Percentiles rank a stretch among this genome's conserved stretches.
Conservation (phyloP, 2,888 invertebrate genomes). For the Callyntrura sp. region DNA sequence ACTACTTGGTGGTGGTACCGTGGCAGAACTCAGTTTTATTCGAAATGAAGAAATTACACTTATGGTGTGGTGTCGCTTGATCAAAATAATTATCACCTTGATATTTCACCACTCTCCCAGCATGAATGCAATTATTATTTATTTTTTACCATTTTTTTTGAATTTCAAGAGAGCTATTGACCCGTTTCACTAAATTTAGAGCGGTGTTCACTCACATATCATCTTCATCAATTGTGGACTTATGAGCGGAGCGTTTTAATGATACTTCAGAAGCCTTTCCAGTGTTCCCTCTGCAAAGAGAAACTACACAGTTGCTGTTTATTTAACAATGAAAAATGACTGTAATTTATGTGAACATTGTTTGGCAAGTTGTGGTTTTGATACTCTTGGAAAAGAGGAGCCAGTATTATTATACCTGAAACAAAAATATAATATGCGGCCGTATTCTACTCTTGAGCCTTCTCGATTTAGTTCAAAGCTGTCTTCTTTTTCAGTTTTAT, state of each 20-base stretch:
- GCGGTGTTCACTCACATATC: neutral
- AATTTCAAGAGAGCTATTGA: slow-evolving; percentile 67
- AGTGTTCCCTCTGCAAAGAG: slow-evolving; percentile 17
- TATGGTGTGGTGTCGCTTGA: slow-evolving; percentile 38
- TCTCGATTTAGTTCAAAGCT: no score
- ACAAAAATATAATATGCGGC: slow-evolving; percentile 22
- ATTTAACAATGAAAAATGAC: slow-evolving; percentile 12
- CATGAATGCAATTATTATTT: neutral
- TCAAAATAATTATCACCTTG: slow-evolving; percentile 52
- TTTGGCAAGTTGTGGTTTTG: slow-evolving; percentile 28
- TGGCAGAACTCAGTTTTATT: no score
- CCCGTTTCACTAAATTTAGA: slow-evolving; percentile 73
- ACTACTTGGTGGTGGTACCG: neutral
- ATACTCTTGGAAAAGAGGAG: slow-evolving; percentile 24
- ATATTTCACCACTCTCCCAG: slow-evolving; percentile 14
- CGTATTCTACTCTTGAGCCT: neutral
- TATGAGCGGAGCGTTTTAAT: slow-evolving; percentile 3
- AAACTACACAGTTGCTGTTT: no score
- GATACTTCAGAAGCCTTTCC: slow-evolving; percentile 35
- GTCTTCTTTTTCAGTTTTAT: slow-evolving; percentile 34
- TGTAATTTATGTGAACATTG: neutral
- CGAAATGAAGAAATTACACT: slow-evolving; percentile 43
- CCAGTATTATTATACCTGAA: neutral
- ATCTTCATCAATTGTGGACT: neutral
- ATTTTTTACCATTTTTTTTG: slow-evolving; percentile 30